Evolutionary conservation across 64 coral and sea anemone genomes (phyloP), one percentile per base, ranked within the genome.

Genomic region (Cladopsammia gracilis): DNA sequence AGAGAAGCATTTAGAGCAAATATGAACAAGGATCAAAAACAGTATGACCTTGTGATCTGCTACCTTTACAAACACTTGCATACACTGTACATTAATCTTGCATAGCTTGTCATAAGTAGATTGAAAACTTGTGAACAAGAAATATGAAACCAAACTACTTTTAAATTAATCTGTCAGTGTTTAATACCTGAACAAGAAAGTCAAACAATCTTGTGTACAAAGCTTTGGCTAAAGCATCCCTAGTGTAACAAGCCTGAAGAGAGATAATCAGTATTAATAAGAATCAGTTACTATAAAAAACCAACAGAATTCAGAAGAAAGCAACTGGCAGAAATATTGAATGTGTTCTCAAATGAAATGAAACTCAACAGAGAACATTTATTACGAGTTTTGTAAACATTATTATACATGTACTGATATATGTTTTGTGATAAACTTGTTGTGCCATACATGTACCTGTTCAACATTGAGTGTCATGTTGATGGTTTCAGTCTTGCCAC

Each of bases 381-480:
- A 19, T 19, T 13, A 64, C 5, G 14, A 8, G 19, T 1, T 19
- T 6, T 13, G 0, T 20, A 64, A 13, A 14, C 10, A 64, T 57
- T 57, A 62, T 12, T 62, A 62, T 62, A 16, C 16, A 5, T 62
- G 60, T 4, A 64, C 18, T 19, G 12, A 5, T 64, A 13, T 10
- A 6, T 15, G 43, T 62, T 58, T 25, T 4, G 43, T 62, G 10
- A 8, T 19, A 45, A 15, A 68, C 7, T 54, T 61, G 43, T 25
- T 50, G 26, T 14, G 53, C 34, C 34, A 34, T 56, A 96, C 97
- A 75, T 99, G 97, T 86, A 96, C 97, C 81, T 99, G 97, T 86
- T 99, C 97, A 71, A 99, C 97, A 91, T 99, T 99, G 0, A 99
- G 87, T 48, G 83, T 93, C 97, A 99, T 99, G 76, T 99, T 96